phyloP scores from a whole-genome alignment of 30 jellyfish, hydroid and myxozoan species.

The Clytia hemisphaerica region DNA sequence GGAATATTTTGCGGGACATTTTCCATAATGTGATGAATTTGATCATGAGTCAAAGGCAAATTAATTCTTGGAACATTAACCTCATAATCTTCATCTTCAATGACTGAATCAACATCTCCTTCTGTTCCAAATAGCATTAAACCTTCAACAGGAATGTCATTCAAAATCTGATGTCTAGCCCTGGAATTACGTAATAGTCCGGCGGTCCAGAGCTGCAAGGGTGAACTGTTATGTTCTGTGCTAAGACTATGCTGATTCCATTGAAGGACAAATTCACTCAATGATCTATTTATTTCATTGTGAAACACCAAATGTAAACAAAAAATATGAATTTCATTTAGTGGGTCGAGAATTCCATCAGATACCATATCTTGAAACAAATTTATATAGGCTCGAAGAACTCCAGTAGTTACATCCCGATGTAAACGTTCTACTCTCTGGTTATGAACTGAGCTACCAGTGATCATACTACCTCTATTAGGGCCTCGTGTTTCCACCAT shows the following conservation, averaged over 20 bases:
- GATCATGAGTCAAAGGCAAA: not conserved
- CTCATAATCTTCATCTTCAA: slow-evolving; percentile 4
- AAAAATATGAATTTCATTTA: too few relatives aligned
- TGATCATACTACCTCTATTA: slow-evolving; percentile 9
- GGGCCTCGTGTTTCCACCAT: slow-evolving; percentile 3
- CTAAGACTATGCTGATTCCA: slow-evolving; percentile 3
- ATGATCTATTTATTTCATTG: slow-evolving; percentile 1
- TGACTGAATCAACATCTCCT: not conserved
- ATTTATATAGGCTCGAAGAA: not conserved
- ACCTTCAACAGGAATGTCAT: slow-evolving; percentile 4
- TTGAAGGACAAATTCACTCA: slow-evolving; percentile 3
- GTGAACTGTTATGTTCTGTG: slow-evolving; percentile 14
- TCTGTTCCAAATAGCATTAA: slow-evolving; percentile 4
- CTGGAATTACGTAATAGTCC: slow-evolving; percentile 1
- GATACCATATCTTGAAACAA: not conserved
- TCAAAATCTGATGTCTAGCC: not conserved
- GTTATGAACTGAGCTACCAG: slow-evolving; percentile 10
- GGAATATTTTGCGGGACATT: too few relatives aligned
- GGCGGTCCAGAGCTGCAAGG: slow-evolving; percentile 9
- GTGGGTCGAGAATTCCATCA: slow-evolving; percentile 7
- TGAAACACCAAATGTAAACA: not conserved
- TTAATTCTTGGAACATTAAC: not conserved
- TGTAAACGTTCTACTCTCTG: not conserved
- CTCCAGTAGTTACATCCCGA: slow-evolving; percentile 15
- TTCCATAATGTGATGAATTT: too few relatives aligned